Base-by-base conservation (phyloP, 64 coral and sea anemone genomes). In the Actinia tenebrosa region DNA sequence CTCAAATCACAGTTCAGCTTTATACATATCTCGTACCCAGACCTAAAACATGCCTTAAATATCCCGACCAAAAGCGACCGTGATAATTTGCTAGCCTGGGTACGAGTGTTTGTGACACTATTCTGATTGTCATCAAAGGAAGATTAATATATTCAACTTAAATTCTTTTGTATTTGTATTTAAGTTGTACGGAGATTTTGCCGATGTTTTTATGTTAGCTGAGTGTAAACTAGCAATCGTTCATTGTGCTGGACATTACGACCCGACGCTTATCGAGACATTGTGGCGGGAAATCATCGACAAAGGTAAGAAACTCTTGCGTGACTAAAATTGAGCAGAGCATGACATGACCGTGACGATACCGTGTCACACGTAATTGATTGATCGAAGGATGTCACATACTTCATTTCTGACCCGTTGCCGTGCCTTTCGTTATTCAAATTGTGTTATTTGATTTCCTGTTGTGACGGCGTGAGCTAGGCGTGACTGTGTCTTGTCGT, bases 141-240 rank as follows among this genome's bases (percentile, higher is more conserved):
- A 45, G 20, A 80, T 80, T 56, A 78, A 66, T 16, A 45, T 85
- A 44, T 83, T 50, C 7, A 50, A 50, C 3, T 58, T 2, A 14
- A 11, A 16, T 37, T 71, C 80, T 8, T 7, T 80, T 18, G 16
- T 80, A 30, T 7, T 66, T 18, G 25, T 86, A 10, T 71, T 77
- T 88, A 16, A 99, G 97, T 86, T 99, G 43, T 99, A 99, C 86
- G 97, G 97, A 54, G 97, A 99, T 56, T 99, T 95, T 77, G 97
- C 97, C 46, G 97, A 99, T 84, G 44, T 84, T 4, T 99, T 99
- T 60, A 78, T 45, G 43, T 72, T 99, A 69, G 89, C 93, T n/a
- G 97, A 99, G 53, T 99, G 97, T 68, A 99, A 99, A 88, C 91
- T 99, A 8, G 97, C 97, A 45, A 99, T 99, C 11, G 93, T 99